Percentiles rank a stretch among this genome's conserved stretches.
phyloP scores from a whole-genome alignment of 2,888 invertebrate species.

The Eledona agricola region DNA sequence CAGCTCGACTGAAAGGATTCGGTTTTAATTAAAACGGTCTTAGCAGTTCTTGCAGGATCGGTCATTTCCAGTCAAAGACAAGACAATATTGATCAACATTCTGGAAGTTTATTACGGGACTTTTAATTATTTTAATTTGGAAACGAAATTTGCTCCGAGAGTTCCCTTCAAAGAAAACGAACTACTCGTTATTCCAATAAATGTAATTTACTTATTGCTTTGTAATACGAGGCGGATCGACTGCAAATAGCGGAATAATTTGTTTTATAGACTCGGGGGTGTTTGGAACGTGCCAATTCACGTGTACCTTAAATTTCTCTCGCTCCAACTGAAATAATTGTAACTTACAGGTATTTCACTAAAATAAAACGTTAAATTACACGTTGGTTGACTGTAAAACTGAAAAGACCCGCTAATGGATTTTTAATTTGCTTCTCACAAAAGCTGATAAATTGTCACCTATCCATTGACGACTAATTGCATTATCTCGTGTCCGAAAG shows the following conservation, averaged over 20 bases:
- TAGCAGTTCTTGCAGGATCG: slow-evolving; percentile 31
- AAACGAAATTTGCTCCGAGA: slow-evolving; percentile 28
- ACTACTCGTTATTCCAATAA: slow-evolving; percentile 37
- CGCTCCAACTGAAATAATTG: too few relatives aligned
- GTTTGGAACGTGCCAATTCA: slow-evolving; percentile 14
- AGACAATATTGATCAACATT: slow-evolving; percentile 44
- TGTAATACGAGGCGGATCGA: slow-evolving; percentile 22
- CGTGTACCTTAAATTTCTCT: slow-evolving; percentile 13
- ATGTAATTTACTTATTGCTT: slow-evolving; percentile 34
- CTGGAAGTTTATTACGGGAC: slow-evolving; percentile 43
- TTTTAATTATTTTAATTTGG: slow-evolving; percentile 46
- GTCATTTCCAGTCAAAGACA: slow-evolving; percentile 31
- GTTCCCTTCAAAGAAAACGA: slow-evolving; percentile 31
- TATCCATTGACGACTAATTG: too few relatives aligned
- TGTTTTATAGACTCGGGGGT: slow-evolving; percentile 20
- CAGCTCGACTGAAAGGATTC: slow-evolving; percentile 30
- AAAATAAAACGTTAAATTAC: too few relatives aligned
- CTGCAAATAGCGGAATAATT: slow-evolving; percentile 25
- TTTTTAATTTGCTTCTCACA: too few relatives aligned
- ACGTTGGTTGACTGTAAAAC: too few relatives aligned
- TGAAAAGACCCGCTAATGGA: too few relatives aligned
- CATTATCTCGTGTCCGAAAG: too few relatives aligned
- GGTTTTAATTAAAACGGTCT: slow-evolving; percentile 46
- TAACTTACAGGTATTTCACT: too few relatives aligned
- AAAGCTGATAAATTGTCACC: too few relatives aligned